A percentile compares a stretch with the other conserved stretches of the same genome.
These are phyloP conservation scores for Opisthograptis luteolata DNA, from an alignment of 2,888 invertebrate genomes.

Conservation along the genomic window DNA sequence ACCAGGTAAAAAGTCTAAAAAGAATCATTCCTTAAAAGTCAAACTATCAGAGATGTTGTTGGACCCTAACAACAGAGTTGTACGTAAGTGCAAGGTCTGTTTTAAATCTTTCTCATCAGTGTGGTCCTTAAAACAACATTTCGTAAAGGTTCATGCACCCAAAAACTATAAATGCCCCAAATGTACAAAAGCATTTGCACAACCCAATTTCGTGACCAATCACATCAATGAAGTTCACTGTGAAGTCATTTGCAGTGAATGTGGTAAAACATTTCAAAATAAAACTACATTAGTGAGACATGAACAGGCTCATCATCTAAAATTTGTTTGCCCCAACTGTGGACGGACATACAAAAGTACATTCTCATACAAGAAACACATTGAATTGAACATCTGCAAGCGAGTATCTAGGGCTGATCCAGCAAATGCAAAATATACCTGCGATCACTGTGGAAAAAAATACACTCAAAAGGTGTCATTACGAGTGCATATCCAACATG, in stretches of 20 bases:
- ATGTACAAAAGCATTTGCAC: constrained; percentile 56
- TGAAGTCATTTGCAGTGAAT: constrained; percentile 57
- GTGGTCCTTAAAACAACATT: constrained; percentile 58
- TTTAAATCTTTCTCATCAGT: constrained; percentile 50
- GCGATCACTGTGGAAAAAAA: constrained; percentile 71
- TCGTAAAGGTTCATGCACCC: constrained; percentile 59
- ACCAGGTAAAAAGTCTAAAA: constrained; percentile 20
- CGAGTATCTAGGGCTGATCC: constrained; percentile 57
- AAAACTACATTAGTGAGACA: constrained; percentile 61
- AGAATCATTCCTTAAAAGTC: constrained; percentile 12
- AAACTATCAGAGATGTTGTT: constrained; percentile 48
- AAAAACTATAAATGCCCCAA: constrained; percentile 56
- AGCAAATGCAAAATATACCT: constrained; percentile 61
- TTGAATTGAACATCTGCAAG: constrained; percentile 60
- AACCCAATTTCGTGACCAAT: constrained; percentile 45
- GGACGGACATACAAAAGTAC: constrained; percentile 67
- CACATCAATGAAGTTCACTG: constrained; percentile 59
- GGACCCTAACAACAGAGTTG: constrained; percentile 43
- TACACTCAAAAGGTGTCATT: constrained; percentile 71
- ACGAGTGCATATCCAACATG: constrained; percentile 71
- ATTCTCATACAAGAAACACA: constrained; percentile 62
- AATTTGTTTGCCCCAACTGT: constrained; percentile 63
- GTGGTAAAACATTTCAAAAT: constrained; percentile 63
- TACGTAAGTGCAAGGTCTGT: constrained; percentile 59
- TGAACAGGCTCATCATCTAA: constrained; percentile 56